Evolutionary conservation across 2,888 invertebrate genomes (phyloP), one percentile per base, ranked within the genome.

Genomic region (Xylota sylvarum): DNA sequence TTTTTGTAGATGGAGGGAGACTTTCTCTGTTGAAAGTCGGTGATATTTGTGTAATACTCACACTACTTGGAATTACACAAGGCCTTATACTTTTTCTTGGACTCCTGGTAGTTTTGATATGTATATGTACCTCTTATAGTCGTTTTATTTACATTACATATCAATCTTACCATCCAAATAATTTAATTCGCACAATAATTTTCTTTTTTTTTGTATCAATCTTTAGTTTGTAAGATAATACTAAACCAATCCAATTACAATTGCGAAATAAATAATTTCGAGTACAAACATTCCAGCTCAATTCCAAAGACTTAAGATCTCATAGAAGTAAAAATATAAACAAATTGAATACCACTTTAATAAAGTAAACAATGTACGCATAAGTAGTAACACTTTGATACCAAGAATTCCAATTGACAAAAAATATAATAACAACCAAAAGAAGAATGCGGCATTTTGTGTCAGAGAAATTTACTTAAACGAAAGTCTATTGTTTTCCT

Each of bases 381-480:
- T 10, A 23, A 50, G 50, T 50, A 50, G 10, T 10, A 50, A 50
- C 23, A 19, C 19, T 23, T 50, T 23, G 12, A 12, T 50, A 50
- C 50, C 50, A 50, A 50, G 23, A 50, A 50, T 50, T 50, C 50
- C 50, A 19, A 19, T 50, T 50, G 50, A 50, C 23, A 50, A 50
- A 19, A 48, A 48, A 48, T 48, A 48, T 48, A 48, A 48, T 48
- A 48, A 50, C 50, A 50, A 50, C 10, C 19, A 50, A 48, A 19
- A 19, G 19, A 50, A 50, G 23, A 19, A 50, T 23, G 50, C 50
- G 23, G 50, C 50, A 50, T 62, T 74, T 74, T 70, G 65, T 80
- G 79, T 73, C 79, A 73, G 79, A 80, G 79, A 80, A 73, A 80
- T 65, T 80, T 65, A 50, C 10, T 23, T 65, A 65, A 80, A 80